Percentiles rank a stretch among this genome's conserved stretches.
phyloP scores from a whole-genome alignment of 2,797 vertebrate species.

The Antennarius maculatus region DNA sequence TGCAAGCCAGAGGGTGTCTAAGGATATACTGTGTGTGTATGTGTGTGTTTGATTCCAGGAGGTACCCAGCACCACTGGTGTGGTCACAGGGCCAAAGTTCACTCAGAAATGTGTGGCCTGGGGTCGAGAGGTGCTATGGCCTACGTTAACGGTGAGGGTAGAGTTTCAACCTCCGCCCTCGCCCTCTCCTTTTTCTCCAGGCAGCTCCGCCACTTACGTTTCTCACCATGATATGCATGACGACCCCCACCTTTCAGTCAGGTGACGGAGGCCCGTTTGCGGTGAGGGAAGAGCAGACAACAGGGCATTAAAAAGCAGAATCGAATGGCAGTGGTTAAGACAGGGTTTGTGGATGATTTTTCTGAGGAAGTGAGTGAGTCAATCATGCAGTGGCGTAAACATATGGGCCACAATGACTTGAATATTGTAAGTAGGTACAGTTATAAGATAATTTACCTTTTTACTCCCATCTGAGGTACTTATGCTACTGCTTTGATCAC shows the following conservation, averaged over 20 bases:
- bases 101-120: slow-evolving; percentile 80
- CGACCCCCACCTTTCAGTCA: slow-evolving; percentile 62
- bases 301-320: slow-evolving; percentile 35
- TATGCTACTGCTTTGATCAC: not conserved
- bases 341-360: slow-evolving; percentile 16
- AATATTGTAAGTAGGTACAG: slow-evolving; percentile 4
- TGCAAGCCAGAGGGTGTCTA: slow-evolving; percentile 67
- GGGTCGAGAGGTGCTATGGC: slow-evolving; percentile 78
- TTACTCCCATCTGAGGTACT: not conserved
- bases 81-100: slow-evolving; percentile 81
- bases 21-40: slow-evolving; percentile 23
- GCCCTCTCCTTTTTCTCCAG: slow-evolving; percentile 61
- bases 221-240: slow-evolving; percentile 72
- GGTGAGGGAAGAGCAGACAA: slow-evolving; percentile 44
- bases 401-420: not conserved
- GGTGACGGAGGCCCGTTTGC: slow-evolving; percentile 59
- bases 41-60: slow-evolving; percentile 45
- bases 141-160: slow-evolving; percentile 79
- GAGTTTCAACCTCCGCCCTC: slow-evolving; percentile 75
- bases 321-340: not conserved
- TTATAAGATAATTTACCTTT: not conserved
- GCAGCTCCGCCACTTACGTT: slow-evolving; percentile 69
- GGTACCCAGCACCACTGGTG: slow-evolving; percentile 74
- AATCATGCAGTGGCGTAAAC: slow-evolving; percentile 15
- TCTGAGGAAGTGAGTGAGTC: slow-evolving; percentile 5